These are phyloP conservation scores for Campoletis sonorensis DNA, from an alignment of 1,140 invertebrate species.

Conservation along the genomic window DNA sequence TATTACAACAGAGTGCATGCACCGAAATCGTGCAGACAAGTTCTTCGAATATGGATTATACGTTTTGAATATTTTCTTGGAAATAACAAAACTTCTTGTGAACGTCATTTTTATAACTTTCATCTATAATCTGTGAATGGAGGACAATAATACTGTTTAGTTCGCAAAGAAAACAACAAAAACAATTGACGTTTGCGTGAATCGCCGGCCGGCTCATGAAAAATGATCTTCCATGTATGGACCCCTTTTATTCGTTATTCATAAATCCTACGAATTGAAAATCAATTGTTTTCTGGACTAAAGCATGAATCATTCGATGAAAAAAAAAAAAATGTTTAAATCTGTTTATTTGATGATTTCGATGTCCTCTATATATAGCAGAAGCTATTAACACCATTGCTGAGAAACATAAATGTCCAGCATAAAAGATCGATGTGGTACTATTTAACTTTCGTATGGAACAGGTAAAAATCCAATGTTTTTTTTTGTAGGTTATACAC, in stretches of 20 bases:
- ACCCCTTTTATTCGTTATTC: too few relatives aligned
- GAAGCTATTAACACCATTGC: background rate
- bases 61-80: background rate
- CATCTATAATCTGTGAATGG: background rate
- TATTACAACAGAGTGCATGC: too few relatives aligned
- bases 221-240: too few relatives aligned
- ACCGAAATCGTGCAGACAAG: background rate
- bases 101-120: background rate
- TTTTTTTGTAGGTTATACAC: background rate
- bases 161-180: too few relatives aligned
- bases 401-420: background rate
- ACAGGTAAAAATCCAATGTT: conserved; percentile 59
- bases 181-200: too few relatives aligned
- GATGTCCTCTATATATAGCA: background rate
- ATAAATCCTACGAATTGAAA: background rate
- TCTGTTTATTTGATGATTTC: background rate
- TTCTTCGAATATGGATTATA: background rate
- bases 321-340: background rate
- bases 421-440: conserved; percentile 56
- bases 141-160: background rate
- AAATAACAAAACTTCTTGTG: background rate
- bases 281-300: background rate
- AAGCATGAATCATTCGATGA: background rate
- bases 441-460: conserved; percentile 62
- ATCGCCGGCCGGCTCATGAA: too few relatives aligned